These are phyloP conservation scores for Pherbina coryleti DNA, from an alignment of 2,888 invertebrate species.

Conservation along the genomic window DNA sequence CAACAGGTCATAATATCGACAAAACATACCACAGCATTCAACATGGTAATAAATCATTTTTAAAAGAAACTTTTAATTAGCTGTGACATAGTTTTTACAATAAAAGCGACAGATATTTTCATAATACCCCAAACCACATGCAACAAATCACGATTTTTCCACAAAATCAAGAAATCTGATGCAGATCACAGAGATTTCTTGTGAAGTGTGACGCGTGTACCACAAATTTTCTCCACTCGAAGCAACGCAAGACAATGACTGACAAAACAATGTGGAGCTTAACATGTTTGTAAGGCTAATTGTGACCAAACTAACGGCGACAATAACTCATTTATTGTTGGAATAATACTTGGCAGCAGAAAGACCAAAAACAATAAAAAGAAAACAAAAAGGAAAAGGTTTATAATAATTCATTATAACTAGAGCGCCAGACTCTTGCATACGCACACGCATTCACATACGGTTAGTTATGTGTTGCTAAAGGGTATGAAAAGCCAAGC, in stretches of 20 bases:
- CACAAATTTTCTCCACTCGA: neutral
- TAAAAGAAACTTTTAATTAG: constrained; percentile 23
- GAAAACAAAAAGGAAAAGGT: too few species aligned
- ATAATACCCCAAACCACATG: neutral
- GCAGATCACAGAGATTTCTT: neutral
- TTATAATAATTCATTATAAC: too few species aligned
- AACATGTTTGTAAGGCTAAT: neutral
- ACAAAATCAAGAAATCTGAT: neutral
- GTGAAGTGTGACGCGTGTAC: neutral
- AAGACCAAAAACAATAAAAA: neutral
- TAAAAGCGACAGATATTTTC: neutral
- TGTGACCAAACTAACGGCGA: neutral
- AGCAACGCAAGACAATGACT: neutral
- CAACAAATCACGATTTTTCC: constrained; percentile 14
- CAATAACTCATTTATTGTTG: constrained; percentile 11
- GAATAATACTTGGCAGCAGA: neutral
- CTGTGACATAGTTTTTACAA: neutral
- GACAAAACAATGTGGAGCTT: neutral
- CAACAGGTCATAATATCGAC: neutral
- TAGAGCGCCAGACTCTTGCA: too few species aligned
- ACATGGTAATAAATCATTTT: constrained; percentile 17
- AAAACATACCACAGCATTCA: neutral
- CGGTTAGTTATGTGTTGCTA: neutral
- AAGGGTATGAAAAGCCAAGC: neutral
- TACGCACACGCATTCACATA: too few species aligned